Evolutionary conservation across 2,797 vertebrate genomes (phyloP), one percentile per base, ranked within the genome.

Genomic region (Gambelia wislizenii): DNA sequence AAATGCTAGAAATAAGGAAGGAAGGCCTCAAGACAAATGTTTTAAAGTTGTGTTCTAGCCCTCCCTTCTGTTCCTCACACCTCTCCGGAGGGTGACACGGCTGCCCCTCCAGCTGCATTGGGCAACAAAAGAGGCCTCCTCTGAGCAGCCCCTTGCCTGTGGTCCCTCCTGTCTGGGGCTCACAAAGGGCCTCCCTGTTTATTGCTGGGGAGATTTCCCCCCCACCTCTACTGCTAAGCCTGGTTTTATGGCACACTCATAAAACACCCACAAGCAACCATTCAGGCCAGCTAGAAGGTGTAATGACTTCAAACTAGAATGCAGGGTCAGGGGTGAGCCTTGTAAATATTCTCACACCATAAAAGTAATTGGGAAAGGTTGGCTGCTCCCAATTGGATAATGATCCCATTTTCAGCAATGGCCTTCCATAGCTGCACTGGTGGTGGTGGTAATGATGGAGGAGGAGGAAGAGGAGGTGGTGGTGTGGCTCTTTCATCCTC

Each of bases 281-380:
- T 83, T 84, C 22, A 33, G 44, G 69, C 22, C 77, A 47, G 77
- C 77, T 74, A 54, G 69, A 33, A 49, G 33, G 42, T 42, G 33
- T 81, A 74, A 85, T 81, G 83, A 22, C 83, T 81, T 89, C 64
- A 89, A 85, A 86, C 77, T 56, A 67, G 64, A 56, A 30, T 33
- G 77, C 8, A n/a, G 84, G 82, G 77, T 85, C 78, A 89, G 44
- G 85, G 77, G 84, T 61, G 64, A 82, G 33, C 44, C 56, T 75
- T 67, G 88, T 86, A 85, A 89, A 86, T 85, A 85, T 49, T 25
- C 67, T 39, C 30, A n/a, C 36, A 14, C n/a, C 54, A 36, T 81
- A 81, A 52, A 86, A 52, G 54, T 75, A 54, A 81, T 81, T 82
- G 56, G 44, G 16, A 75, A 89, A 82, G 67, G 54, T 52, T 13